Percentiles rank a stretch among this genome's conserved stretches.
phyloP scores from a whole-genome alignment of 1,140 invertebrate species.

The Zelostemma sp. region DNA sequence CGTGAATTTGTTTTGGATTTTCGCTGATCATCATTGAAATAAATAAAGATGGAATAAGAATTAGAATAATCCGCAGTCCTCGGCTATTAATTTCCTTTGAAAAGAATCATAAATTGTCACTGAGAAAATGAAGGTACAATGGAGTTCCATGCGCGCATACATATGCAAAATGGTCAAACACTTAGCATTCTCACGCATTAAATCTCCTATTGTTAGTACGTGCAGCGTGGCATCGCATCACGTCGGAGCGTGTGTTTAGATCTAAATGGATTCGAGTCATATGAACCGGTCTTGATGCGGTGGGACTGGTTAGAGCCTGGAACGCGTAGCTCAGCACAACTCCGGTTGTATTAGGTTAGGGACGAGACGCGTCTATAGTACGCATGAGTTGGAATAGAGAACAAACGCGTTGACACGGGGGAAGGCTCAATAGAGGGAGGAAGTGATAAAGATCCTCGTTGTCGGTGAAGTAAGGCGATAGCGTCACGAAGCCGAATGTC shows the following conservation, averaged over 20 bases:
- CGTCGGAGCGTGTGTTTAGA: constrained; percentile 58
- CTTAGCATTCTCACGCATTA: constrained; percentile 36
- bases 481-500: neutral
- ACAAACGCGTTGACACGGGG: constrained; percentile 16
- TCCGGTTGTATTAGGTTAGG: constrained; percentile 69
- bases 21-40: too few species aligned
- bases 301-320: constrained; percentile 40
- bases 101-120: constrained; percentile 3
- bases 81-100: neutral
- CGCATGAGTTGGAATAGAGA: constrained; percentile 57
- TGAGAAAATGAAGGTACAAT: constrained; percentile 2
- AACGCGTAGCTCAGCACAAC: constrained; percentile 52
- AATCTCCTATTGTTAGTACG: constrained; percentile 18
- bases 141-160: neutral
- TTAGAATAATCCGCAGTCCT: neutral
- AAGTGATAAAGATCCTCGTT: constrained; percentile 24
- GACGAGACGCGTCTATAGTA: constrained; percentile 56
- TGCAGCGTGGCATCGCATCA: constrained; percentile 32
- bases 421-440: constrained; percentile 15
- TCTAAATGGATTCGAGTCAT: constrained; percentile 66
- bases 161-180: constrained; percentile 7
- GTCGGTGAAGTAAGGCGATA: constrained; percentile 6
- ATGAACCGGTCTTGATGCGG: constrained; percentile 61
- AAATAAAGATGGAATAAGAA: too few species aligned
- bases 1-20: too few species aligned